Evolutionary conservation across 1,140 invertebrate species (phyloP), one percentile per base, ranked within the genome.

Genomic region (Chlorops oryzae): DNA sequence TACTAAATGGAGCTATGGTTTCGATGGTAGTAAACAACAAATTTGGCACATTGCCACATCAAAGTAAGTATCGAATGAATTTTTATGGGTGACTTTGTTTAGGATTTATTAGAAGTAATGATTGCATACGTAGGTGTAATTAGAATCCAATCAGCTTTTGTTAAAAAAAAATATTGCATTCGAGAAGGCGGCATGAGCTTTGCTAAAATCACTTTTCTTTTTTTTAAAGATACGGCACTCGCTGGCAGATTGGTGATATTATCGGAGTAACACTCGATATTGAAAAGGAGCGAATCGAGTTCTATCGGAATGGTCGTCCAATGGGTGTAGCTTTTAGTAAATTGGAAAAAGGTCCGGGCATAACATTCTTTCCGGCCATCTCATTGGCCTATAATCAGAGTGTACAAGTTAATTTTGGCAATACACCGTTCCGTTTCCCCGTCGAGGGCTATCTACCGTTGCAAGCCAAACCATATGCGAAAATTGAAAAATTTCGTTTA

Each of bases 21-120:
- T 86, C 63, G 88, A 92, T 73, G 89, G 89, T 0, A 88, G 84
- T 59, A 77, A 88, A 48, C 73, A 89, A 2, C 76, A 85, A 51
- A 87, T 87, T 59, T 92, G 89, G 89, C 90, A 92, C 62, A 80
- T 87, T 3, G 79, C 78, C 3, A 85, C 86, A 0, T 76, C 80
- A 27, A 84, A 84, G 64, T 71, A 55, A 44, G 57, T 46, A 27
- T 5, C 24, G 3, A 13, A 6, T 28, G n/a, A 9, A 12, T 10
- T 20, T 43, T 44, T 35, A n/a, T n/a, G n/a, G n/a, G n/a, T n/a
- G n/a, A n/a, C n/a, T n/a, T n/a, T n/a, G n/a, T n/a, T n/a, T n/a
- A n/a, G n/a, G n/a, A n/a, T n/a, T n/a, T n/a, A n/a, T n/a, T n/a
- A n/a, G n/a, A n/a, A n/a, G n/a, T n/a, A n/a, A n/a, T n/a, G n/a